These are phyloP conservation scores for Ophion costatus DNA, from an alignment of 2,888 invertebrate species.

Conservation along the genomic window DNA sequence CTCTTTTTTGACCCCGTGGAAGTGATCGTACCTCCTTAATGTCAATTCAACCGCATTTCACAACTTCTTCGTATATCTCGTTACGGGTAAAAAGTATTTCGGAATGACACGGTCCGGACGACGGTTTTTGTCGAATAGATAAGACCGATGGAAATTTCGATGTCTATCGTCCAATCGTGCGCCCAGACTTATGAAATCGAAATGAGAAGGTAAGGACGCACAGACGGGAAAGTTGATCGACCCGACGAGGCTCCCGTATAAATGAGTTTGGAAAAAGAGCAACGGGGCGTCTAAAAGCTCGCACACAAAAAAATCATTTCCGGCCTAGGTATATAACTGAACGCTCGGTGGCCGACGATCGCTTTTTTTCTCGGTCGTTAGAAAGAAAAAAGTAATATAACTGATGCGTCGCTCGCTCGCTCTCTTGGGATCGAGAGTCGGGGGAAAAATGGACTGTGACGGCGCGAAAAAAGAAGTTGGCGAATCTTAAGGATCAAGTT, in stretches of 20 bases:
- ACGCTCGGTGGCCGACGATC: background rate
- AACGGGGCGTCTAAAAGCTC: background rate
- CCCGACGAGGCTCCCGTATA: constrained; percentile 18
- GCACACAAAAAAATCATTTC: constrained; percentile 48
- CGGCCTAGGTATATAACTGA: constrained; percentile 28
- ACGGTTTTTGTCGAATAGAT: background rate
- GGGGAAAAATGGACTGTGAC: background rate
- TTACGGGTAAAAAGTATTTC: background rate
- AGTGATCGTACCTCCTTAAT: too few relatives aligned
- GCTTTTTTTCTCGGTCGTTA: constrained; percentile 4
- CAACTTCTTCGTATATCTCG: background rate
- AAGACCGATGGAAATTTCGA: background rate
- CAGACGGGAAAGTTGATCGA: constrained; percentile 44
- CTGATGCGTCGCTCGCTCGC: background rate
- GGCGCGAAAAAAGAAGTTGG: background rate
- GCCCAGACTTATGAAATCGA: constrained; percentile 41
- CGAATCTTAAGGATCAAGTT: background rate
- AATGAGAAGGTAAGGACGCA: constrained; percentile 43
- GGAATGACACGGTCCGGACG: background rate
- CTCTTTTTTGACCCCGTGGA: too few relatives aligned
- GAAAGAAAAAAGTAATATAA: constrained; percentile 2
- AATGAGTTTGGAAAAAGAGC: background rate
- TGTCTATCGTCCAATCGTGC: background rate
- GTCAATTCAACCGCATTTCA: too few relatives aligned
- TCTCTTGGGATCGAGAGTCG: background rate